Evolutionary conservation across 1,140 invertebrate species (phyloP), one percentile per base, ranked within the genome.

Genomic region (Conus ventricosus): DNA sequence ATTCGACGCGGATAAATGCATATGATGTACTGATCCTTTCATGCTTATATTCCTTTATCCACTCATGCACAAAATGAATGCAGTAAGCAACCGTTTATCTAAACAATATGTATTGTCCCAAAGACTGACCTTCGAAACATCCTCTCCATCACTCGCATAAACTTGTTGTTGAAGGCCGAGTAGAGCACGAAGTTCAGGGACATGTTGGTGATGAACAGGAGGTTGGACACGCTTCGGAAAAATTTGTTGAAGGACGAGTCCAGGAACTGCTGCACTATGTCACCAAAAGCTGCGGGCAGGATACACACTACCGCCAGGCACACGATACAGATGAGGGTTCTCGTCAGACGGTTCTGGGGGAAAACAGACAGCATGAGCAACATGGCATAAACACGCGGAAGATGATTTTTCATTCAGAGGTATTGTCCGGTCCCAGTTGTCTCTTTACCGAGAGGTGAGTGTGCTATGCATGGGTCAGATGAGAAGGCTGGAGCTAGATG

Each of bases 131-230:
- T 63, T 8, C 55, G 71, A 54, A 85, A 13, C 71, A 81, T 63
- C 55, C 80, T 76, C 53, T 78, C 57, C 85, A 87, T 54, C 60
- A 87, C 85, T 7, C 85, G 39, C 4, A 85, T 51, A 87, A 93
- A 94, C 88, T 93, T 93, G 75, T 91, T 88, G 88, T 94, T 93
- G 82, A 93, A 93, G 78, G 92, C 91, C 84, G 91, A 93, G 87
- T 94, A 93, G 15, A 93, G 90, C 4, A 94, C 91, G 89, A 93
- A 93, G 87, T 94, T 94, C 3, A 93, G 89, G 2, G 92, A 93
- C 8, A 92, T 90, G 85, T 94, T 93, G 71, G 90, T 87, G 90
- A 90, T 91, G 27, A 94, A 91, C n/a, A 94, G 87, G 15, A 92
- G 80, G 84, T 93, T 93, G 25, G 91, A 91, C 11, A 93, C 84